These are phyloP conservation scores for Urocolius indicus DNA, from an alignment of 2,113 vertebrate genomes.

Conservation along the genomic window DNA sequence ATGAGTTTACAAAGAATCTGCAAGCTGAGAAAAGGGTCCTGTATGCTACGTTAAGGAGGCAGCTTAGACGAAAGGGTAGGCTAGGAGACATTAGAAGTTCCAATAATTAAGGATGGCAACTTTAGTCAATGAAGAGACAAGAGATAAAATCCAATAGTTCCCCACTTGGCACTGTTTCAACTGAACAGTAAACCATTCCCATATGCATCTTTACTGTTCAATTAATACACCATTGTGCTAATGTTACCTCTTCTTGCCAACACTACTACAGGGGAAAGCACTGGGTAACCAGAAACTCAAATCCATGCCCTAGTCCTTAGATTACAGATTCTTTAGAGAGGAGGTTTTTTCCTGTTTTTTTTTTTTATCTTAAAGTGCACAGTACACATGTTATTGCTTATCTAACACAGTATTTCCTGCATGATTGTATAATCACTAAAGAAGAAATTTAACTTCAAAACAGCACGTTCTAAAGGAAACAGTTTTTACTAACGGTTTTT, in stretches of 20 bases:
- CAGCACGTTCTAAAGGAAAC: neutral
- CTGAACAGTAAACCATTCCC: neutral
- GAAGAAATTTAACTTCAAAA: neutral
- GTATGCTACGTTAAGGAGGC: accelerated
- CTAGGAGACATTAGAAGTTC: neutral
- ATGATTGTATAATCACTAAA: neutral
- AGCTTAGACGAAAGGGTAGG: neutral
- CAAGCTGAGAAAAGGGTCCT: neutral
- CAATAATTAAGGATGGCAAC: neutral
- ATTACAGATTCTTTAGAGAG: accelerated
- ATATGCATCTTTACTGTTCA: neutral
- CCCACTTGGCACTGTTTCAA: neutral
- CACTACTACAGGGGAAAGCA: too few species aligned
- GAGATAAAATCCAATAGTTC: neutral
- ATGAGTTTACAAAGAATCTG: neutral
- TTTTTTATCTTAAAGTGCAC: neutral
- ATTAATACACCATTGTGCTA: neutral
- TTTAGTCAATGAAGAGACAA: too few species aligned
- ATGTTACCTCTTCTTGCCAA: accelerated
- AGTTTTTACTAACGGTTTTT: neutral
- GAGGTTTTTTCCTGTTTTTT: too few species aligned
- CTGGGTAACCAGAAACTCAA: neutral
- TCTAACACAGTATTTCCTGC: neutral
- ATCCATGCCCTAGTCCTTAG: neutral
- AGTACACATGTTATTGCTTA: too few species aligned